Conservation (phyloP, 2,113 vertebrate species). For the Oreochromis aureus region DNA sequence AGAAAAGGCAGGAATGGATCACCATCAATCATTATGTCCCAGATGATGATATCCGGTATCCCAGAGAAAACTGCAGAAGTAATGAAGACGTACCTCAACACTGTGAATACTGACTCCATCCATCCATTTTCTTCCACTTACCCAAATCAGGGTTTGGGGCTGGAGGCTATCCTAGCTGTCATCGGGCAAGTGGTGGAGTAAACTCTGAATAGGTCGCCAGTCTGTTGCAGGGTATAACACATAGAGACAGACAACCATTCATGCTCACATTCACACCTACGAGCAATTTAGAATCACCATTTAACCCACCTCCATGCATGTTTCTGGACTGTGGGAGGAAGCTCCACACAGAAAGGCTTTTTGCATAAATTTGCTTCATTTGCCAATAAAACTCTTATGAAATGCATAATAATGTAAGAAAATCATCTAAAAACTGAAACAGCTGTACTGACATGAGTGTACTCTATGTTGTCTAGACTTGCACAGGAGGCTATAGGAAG, state of each 20-base stretch:
- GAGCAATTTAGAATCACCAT: background rate
- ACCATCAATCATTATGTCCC: background rate
- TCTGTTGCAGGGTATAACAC: background rate
- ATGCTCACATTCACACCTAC: background rate
- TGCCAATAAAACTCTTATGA: accelerated
- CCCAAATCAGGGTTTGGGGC: background rate
- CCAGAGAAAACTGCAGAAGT: background rate
- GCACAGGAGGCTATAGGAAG: background rate
- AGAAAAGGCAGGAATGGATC: background rate
- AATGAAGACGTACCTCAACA: background rate
- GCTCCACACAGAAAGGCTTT: background rate
- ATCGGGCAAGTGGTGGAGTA: background rate
- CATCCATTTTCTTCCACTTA: background rate
- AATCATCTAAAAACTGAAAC: background rate
- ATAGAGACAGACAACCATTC: accelerated
- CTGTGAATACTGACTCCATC: background rate
- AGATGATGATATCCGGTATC: background rate
- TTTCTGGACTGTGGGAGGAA: accelerated
- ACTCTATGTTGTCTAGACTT: background rate
- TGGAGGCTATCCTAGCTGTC: background rate
- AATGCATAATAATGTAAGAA: accelerated
- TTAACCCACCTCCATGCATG: background rate
- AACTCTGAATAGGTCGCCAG: background rate
- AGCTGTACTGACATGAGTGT: background rate
- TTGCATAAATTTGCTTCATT: background rate